Percentiles rank a stretch among this genome's conserved stretches.
These are phyloP conservation scores for Passer montanus DNA, from an alignment of 2,113 vertebrate species.

Conservation along the genomic window DNA sequence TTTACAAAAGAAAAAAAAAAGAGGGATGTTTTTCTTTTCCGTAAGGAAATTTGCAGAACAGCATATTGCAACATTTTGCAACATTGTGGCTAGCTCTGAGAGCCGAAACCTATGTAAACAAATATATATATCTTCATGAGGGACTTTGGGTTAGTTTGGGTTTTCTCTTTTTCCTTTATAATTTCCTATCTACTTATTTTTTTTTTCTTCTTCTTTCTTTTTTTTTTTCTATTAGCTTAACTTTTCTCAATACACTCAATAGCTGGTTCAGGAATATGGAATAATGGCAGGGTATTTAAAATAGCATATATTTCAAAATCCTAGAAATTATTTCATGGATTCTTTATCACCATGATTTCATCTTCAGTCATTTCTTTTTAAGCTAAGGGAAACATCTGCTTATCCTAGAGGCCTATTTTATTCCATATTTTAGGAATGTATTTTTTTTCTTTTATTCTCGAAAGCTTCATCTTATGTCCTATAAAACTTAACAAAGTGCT, in stretches of 20 bases:
- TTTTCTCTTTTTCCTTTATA: background rate
- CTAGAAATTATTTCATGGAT: background rate
- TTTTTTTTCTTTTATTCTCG: background rate
- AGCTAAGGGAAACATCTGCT: background rate
- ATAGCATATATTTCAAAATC: background rate
- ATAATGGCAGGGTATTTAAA: background rate
- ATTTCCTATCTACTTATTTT: background rate
- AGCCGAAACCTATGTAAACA: background rate
- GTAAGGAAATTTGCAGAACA: background rate
- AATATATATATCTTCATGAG: background rate
- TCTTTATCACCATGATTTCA: background rate
- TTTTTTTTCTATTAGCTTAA: background rate
- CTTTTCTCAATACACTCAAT: background rate
- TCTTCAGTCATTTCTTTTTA: background rate
- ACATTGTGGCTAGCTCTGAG: background rate
- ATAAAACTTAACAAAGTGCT: background rate
- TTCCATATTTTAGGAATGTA: background rate
- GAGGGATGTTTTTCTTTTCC: background rate
- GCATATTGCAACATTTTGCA: background rate
- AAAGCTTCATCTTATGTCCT: fast-evolving
- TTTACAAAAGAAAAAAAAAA: background rate
- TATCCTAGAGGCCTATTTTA: background rate
- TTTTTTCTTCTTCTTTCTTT: too few relatives aligned
- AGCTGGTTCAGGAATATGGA: background rate
- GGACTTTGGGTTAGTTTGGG: background rate